Conservation (phyloP, 2,888 invertebrate species). For the Polyploca ridens region DNA sequence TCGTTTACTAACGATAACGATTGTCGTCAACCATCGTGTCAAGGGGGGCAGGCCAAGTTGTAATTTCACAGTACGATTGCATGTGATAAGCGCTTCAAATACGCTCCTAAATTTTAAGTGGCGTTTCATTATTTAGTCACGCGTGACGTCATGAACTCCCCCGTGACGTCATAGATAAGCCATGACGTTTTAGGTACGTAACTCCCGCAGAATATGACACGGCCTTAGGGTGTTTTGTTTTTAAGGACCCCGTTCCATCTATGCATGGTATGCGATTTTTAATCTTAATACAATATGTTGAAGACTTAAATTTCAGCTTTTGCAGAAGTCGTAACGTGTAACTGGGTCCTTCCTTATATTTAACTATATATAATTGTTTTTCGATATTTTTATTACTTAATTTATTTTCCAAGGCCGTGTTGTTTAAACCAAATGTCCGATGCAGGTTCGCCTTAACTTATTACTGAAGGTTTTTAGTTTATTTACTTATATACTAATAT, state of each 20-base stretch:
- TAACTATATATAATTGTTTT: constrained; percentile 18
- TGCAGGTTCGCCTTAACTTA: constrained; percentile 58
- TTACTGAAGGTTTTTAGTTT: background rate
- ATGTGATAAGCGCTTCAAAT: too few species aligned
- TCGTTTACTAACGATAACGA: too few species aligned
- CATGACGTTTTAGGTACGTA: background rate
- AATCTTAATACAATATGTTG: background rate
- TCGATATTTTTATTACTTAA: background rate
- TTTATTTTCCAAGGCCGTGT: constrained; percentile 41
- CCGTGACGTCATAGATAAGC: constrained; percentile 14
- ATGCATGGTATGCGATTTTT: constrained; percentile 4
- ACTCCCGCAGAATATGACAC: constrained; percentile 74
- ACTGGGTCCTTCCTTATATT: background rate
- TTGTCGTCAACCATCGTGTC: too few species aligned
- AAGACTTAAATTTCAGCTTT: background rate
- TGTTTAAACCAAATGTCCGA: constrained; percentile 53
- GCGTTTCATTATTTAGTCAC: too few species aligned
- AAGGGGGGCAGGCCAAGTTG: too few species aligned
- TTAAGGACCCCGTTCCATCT: constrained; percentile 11
- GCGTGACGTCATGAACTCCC: background rate
- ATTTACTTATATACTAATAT: background rate
- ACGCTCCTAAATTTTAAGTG: too few species aligned
- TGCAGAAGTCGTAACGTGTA: background rate
- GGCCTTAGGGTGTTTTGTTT: constrained; percentile 53
- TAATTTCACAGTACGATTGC: too few species aligned